Evolutionary conservation across 2,113 vertebrate genomes (phyloP).

Genomic region (Prinia subflava): DNA sequence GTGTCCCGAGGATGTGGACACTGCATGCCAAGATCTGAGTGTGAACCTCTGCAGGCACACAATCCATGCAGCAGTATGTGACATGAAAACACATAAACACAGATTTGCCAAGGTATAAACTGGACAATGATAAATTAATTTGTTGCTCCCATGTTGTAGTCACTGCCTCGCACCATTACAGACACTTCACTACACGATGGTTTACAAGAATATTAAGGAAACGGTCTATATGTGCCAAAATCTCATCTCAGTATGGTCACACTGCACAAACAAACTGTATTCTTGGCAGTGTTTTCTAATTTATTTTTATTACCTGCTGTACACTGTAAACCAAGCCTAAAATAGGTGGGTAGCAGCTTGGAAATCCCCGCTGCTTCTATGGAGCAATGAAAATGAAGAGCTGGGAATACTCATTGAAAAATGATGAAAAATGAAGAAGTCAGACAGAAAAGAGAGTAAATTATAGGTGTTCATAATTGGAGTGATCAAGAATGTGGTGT

Average conservation of each 20-base stretch:
- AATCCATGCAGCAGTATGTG: not conserved
- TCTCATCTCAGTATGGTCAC: not conserved
- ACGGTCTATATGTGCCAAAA: not conserved
- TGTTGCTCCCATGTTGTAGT: accelerated
- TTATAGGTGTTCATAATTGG: not conserved
- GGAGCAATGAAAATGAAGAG: not conserved
- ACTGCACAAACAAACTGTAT: not conserved
- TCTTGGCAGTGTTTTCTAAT: not conserved
- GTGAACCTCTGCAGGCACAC: not conserved
- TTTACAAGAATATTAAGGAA: not conserved
- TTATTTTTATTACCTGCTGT: not conserved
- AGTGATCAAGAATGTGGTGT: not conserved
- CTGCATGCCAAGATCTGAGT: not conserved
- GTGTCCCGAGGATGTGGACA: not conserved
- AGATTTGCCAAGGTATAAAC: not conserved
- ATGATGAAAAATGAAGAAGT: not conserved
- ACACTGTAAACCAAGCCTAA: not conserved
- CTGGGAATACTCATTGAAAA: not conserved
- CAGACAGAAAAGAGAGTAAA: not conserved
- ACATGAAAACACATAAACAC: not conserved
- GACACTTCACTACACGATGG: accelerated
- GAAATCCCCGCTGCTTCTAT: not conserved
- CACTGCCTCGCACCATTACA: not conserved
- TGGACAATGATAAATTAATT: not conserved
- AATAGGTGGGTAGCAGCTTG: not conserved